A percentile compares a stretch with the other conserved stretches of the same genome.
Evolutionary conservation across 1,140 invertebrate species (phyloP).

Genomic region (Drosophila malerkotliana): DNA sequence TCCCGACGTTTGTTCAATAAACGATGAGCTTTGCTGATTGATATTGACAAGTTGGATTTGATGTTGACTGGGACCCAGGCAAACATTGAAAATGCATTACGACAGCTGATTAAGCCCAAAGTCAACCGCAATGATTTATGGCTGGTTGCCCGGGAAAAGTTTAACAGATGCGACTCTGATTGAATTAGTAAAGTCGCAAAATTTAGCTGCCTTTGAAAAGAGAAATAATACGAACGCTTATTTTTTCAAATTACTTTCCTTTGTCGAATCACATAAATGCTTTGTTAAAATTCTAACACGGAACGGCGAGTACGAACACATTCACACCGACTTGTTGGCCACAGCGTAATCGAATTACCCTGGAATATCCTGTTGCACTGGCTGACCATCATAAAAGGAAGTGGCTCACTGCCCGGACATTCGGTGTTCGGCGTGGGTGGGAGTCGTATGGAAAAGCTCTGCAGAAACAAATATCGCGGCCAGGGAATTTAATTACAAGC

Average conservation of each 20-base stretch:
- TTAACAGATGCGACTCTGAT: not conserved
- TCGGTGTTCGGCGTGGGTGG: conserved; percentile 8
- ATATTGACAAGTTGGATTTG: conserved; percentile 41
- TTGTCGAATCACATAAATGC: conserved; percentile 2
- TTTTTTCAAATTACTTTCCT: conserved; percentile 6
- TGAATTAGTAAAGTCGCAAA: not conserved
- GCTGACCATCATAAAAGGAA: conserved; percentile 47
- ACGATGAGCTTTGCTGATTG: conserved; percentile 18
- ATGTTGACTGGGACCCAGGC: conserved; percentile 1
- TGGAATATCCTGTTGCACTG: conserved; percentile 64
- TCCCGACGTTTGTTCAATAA: conserved; percentile 17
- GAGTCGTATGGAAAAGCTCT: conserved; percentile 18
- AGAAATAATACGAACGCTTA: not conserved
- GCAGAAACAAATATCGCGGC: conserved; percentile 77
- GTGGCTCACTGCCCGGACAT: conserved; percentile 39
- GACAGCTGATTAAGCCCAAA: conserved; percentile 37
- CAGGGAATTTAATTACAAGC: conserved; percentile 79
- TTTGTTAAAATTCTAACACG: conserved; percentile 12
- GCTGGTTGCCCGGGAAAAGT: not conserved
- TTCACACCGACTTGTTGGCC: conserved; percentile 14
- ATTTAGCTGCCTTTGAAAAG: not conserved
- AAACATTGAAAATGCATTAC: conserved; percentile 46
- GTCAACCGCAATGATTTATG: conserved; percentile 27
- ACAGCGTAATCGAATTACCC: conserved; percentile 72
- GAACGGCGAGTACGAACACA: conserved; percentile 3